Base-by-base conservation (phyloP, 1,140 invertebrate genomes). In the Diorhabda carinulata region DNA sequence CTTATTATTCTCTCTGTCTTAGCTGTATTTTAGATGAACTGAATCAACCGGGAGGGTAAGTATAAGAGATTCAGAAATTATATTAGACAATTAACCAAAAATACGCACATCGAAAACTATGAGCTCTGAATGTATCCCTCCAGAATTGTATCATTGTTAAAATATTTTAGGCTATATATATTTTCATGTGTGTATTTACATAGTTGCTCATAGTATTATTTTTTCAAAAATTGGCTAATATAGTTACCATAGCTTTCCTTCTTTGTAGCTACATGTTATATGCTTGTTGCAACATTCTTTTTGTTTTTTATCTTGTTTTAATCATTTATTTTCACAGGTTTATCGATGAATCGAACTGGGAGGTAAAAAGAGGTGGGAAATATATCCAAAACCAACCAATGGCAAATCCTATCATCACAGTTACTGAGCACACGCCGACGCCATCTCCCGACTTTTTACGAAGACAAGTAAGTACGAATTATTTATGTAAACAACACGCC, bases 321-420 rank as follows among this genome's bases (percentile, higher is more conserved):
- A 52, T 3, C n/a, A 57, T 56, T 58, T 59, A 5, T 57, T 64
- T 43, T 40, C 40, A 4, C 77, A 89, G 88, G 75, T 89, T 89
- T 70, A 86, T 87, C 64, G 86, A 86, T 2, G 86, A 88, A 74
- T 82, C 85, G 10, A 83, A 84, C 72, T 84, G 82, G 67, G 86
- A 88, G 58, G 77, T 83, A 8, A 67, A 81, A 78, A 67, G 84
- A 83, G 71, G 81, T 67, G 83, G 80, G 74, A 74, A 73, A 62
- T 66, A 66, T 43, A 69, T 59, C 5, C 73, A 73, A 5, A 58
- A 70, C 5, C 76, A 76, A 72, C 77, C 77, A 3, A 79, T 74
- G 72, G 85, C 89, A 57, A 96, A 96, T 83, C 96, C 96, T 1
- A 97, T 98, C 64, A 98, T 98, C 59, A 98, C 95, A 2, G 94